Conservation (phyloP, 2,113 vertebrate genomes). For the Petrocephalus zakoni region DNA sequence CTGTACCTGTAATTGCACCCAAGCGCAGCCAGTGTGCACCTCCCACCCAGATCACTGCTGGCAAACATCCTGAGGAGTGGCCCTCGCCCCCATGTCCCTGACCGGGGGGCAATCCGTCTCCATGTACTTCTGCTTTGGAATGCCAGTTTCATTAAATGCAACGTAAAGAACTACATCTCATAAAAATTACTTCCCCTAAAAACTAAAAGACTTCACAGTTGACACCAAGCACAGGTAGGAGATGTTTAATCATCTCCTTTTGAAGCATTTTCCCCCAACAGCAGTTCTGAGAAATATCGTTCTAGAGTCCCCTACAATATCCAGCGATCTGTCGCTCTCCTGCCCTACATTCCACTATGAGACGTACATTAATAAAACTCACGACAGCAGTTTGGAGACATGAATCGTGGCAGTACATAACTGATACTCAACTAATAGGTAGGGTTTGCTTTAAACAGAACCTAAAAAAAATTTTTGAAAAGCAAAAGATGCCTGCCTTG, state of each 20-base stretch:
- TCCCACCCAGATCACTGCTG: background rate
- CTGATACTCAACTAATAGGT: background rate
- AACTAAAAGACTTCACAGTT: background rate
- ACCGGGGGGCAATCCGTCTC: background rate
- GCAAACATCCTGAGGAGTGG: background rate
- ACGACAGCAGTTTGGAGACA: background rate
- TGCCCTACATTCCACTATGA: background rate
- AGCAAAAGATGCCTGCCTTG: background rate
- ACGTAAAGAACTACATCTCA: background rate
- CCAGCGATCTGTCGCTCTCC: background rate
- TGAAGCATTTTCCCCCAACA: background rate
- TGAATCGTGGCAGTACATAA: background rate
- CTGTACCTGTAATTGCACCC: background rate
- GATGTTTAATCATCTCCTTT: background rate
- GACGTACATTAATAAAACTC: background rate
- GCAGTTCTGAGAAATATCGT: background rate
- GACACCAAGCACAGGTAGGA: background rate
- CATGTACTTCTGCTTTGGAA: background rate
- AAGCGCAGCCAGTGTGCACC: background rate
- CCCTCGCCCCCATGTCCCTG: background rate
- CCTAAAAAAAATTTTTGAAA: background rate
- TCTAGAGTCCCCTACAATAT: background rate
- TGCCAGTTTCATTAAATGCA: background rate
- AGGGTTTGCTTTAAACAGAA: background rate
- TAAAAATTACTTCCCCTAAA: slow-evolving; percentile 1